A percentile compares a stretch with the other conserved stretches of the same genome.
These are phyloP conservation scores for Macquaria australasica DNA, from an alignment of 2,113 vertebrate genomes.

Conservation along the genomic window DNA sequence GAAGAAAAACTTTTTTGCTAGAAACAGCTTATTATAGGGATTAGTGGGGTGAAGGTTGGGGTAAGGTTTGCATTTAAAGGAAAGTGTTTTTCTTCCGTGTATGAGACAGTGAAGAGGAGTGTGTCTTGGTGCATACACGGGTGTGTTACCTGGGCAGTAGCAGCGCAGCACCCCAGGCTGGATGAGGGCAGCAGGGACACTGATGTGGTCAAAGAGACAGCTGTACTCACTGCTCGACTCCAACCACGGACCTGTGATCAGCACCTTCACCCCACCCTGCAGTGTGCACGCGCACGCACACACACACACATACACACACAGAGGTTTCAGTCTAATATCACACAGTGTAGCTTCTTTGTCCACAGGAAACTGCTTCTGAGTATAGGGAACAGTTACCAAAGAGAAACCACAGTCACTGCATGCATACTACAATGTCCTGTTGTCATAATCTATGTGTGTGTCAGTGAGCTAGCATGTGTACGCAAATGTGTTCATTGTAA, in stretches of 20 bases:
- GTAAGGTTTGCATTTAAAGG: slow-evolving; percentile 1
- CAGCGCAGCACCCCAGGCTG: slow-evolving; percentile 98
- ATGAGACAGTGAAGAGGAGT: not conserved
- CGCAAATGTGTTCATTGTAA: not conserved
- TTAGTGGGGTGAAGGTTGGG: not conserved
- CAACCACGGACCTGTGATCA: slow-evolving; percentile 98
- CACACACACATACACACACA: slow-evolving; percentile 22
- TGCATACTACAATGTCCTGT: not conserved
- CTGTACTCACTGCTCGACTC: slow-evolving; percentile 97
- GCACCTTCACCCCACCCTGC: slow-evolving; percentile 97
- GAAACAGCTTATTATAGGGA: slow-evolving; percentile 5
- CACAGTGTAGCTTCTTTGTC: not conserved
- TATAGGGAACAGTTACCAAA: not conserved
- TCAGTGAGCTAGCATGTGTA: not conserved
- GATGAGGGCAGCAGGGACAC: slow-evolving; percentile 97
- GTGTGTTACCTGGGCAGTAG: slow-evolving; percentile 95
- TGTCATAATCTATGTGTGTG: not conserved
- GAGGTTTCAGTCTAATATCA: slow-evolving; percentile 18
- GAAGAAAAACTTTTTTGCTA: not conserved
- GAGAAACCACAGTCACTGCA: not conserved
- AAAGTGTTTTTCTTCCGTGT: not conserved
- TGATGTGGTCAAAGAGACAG: slow-evolving; percentile 99
- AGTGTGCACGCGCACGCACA: not conserved
- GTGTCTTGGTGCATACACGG: not conserved
- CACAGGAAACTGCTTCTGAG: not conserved